phyloP scores from a whole-genome alignment of 2,797 vertebrate species.

The Leptoclinus maculatus region DNA sequence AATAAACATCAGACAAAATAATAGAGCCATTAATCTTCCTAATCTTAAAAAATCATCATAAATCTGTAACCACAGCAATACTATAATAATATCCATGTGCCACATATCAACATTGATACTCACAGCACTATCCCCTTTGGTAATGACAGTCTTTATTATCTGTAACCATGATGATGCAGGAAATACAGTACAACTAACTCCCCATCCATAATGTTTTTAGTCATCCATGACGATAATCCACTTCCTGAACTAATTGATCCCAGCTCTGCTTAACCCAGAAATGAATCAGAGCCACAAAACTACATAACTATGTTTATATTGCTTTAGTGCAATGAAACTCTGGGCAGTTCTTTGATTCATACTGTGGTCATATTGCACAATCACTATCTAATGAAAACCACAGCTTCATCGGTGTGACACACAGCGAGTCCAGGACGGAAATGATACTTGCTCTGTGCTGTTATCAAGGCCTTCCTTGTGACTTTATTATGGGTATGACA shows the following conservation, averaged over 20 bases:
- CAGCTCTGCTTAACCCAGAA: not conserved
- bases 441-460: not conserved
- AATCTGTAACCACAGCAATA: not conserved
- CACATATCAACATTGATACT: not conserved
- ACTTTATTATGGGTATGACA: conserved; percentile 8
- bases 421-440: not conserved
- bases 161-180: not conserved
- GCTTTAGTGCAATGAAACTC: not conserved
- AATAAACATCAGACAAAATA: conserved; percentile 18
- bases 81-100: not conserved
- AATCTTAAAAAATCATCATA: not conserved
- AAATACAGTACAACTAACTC: not conserved
- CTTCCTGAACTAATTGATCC: not conserved
- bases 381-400: not conserved
- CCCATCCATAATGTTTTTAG: not conserved
- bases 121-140: not conserved
- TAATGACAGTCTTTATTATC: not conserved
- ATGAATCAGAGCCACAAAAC: conserved; percentile 8
- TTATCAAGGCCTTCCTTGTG: conserved; percentile 10
- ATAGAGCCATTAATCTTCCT: not conserved
- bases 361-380: not conserved
- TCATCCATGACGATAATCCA: conserved; percentile 1
- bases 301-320: not conserved
- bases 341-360: not conserved
- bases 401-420: conserved; percentile 12